Conservation (phyloP, 2,797 vertebrate species). For the Acanthurus lineatus region DNA sequence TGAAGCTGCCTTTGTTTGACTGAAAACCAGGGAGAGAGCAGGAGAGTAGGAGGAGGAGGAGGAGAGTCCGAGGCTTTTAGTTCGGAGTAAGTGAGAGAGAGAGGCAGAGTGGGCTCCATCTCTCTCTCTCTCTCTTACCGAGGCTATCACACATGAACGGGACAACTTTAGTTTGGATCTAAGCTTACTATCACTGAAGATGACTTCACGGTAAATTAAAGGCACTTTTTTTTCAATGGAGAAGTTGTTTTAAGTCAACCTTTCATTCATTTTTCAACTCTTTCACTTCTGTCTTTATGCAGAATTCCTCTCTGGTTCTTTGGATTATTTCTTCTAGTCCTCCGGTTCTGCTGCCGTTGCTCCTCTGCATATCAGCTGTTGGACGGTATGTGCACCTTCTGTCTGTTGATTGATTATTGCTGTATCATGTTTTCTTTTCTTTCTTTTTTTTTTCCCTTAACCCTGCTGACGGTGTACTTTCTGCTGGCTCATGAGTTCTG, state of each 20-base stretch:
- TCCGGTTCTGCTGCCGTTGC: slow-evolving; percentile 68
- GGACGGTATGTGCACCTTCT: slow-evolving; percentile 78
- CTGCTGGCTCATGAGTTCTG: slow-evolving; percentile 50
- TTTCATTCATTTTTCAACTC: slow-evolving; percentile 39
- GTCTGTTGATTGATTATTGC: slow-evolving; percentile 5
- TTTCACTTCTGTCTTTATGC: slow-evolving; percentile 53
- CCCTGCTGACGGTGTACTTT: slow-evolving; percentile 35
- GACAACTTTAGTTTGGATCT: slow-evolving; percentile 61
- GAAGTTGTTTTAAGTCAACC: background rate
- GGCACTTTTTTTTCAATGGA: background rate
- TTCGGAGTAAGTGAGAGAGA: slow-evolving; percentile 53
- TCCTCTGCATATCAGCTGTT: slow-evolving; percentile 75
- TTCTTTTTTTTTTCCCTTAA: background rate
- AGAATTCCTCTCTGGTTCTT: slow-evolving; percentile 78
- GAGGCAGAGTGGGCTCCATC: slow-evolving; percentile 78
- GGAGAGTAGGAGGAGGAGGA: slow-evolving; percentile 52
- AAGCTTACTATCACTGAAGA: slow-evolving; percentile 70
- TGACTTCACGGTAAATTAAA: slow-evolving; percentile 80
- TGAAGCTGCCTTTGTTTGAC: slow-evolving; percentile 93
- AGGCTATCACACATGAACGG: slow-evolving; percentile 65
- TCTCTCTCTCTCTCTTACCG: slow-evolving; percentile 59
- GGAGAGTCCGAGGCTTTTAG: slow-evolving; percentile 63
- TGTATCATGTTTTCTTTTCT: background rate
- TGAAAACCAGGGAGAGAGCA: slow-evolving; percentile 66
- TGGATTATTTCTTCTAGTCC: slow-evolving; percentile 76